Evolutionary conservation across 2,888 invertebrate genomes (phyloP).

Genomic region (Chloroclysta siterata): DNA sequence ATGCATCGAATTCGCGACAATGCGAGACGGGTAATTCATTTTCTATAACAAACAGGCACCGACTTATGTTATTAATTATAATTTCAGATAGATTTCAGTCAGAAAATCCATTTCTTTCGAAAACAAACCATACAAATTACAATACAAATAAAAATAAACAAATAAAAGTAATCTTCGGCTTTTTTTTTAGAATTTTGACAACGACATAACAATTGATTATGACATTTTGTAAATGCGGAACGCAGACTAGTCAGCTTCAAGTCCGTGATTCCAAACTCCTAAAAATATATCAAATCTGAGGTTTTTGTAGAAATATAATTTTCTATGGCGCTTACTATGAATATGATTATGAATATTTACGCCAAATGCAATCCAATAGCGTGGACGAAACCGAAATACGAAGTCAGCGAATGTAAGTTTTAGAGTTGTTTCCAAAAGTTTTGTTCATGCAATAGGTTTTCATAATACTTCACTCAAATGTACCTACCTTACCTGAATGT

Average conservation of each 20-base stretch:
- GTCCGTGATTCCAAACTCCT: too few relatives aligned
- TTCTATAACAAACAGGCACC: not conserved
- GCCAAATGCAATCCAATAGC: conserved; percentile 16
- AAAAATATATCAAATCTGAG: too few relatives aligned
- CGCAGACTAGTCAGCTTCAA: too few relatives aligned
- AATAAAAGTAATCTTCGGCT: too few relatives aligned
- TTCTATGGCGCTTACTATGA: not conserved
- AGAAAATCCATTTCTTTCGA: not conserved
- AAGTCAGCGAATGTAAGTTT: conserved; percentile 25
- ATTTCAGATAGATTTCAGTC: not conserved
- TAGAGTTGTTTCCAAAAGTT: too few relatives aligned
- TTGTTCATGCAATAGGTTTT: too few relatives aligned
- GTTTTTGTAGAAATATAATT: conserved; percentile 1
- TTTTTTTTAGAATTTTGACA: too few relatives aligned
- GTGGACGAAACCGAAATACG: conserved; percentile 11
- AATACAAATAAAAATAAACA: not conserved
- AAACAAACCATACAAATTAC: not conserved
- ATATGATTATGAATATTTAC: conserved; percentile 7
- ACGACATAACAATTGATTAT: too few relatives aligned
- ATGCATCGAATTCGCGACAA: conserved; percentile 23
- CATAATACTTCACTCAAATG: too few relatives aligned
- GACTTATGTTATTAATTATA: not conserved
- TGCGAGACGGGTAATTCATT: conserved; percentile 40
- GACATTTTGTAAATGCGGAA: too few relatives aligned
- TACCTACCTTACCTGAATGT: too few relatives aligned